These are phyloP conservation scores for Paratilapia polleni DNA, from an alignment of 2,113 vertebrate species.

Conservation along the genomic window DNA sequence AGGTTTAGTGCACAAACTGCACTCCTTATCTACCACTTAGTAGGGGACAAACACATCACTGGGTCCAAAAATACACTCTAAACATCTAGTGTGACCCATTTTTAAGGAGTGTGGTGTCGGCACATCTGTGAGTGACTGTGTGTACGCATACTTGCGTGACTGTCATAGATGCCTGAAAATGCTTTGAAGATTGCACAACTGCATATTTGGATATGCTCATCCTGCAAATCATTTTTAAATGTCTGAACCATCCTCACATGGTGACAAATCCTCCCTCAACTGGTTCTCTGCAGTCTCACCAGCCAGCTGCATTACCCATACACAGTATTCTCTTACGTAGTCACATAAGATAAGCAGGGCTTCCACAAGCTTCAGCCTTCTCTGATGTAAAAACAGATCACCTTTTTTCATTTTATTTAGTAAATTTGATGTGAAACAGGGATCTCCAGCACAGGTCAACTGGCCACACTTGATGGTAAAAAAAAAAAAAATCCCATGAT, in stretches of 20 bases:
- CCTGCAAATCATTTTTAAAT: constrained; percentile 50
- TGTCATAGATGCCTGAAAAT: constrained; percentile 26
- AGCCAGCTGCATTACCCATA: constrained; percentile 2
- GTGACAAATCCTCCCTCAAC: constrained; percentile 49
- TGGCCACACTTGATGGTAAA: neutral
- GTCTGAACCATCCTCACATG: constrained; percentile 44
- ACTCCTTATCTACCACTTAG: constrained; percentile 32
- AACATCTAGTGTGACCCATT: constrained; percentile 54
- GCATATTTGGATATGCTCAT: constrained; percentile 44
- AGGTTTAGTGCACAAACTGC: neutral
- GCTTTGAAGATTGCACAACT: constrained; percentile 52
- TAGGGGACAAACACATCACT: constrained; percentile 29
- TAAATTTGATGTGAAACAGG: too few species aligned
- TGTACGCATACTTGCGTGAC: constrained; percentile 18
- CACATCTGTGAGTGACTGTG: constrained; percentile 30
- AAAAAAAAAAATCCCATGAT: neutral
- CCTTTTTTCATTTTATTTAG: neutral
- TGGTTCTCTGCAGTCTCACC: constrained; percentile 27
- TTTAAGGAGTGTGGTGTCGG: constrained; percentile 16
- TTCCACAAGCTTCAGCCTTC: neutral
- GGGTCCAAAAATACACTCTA: constrained; percentile 45
- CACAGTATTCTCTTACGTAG: neutral
- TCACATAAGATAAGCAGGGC: neutral
- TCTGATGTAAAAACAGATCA: neutral
- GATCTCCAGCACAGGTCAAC: too few species aligned